These are phyloP conservation scores for Muraenolepis orangiensis DNA, from an alignment of 2,797 vertebrate species.

Conservation along the genomic window DNA sequence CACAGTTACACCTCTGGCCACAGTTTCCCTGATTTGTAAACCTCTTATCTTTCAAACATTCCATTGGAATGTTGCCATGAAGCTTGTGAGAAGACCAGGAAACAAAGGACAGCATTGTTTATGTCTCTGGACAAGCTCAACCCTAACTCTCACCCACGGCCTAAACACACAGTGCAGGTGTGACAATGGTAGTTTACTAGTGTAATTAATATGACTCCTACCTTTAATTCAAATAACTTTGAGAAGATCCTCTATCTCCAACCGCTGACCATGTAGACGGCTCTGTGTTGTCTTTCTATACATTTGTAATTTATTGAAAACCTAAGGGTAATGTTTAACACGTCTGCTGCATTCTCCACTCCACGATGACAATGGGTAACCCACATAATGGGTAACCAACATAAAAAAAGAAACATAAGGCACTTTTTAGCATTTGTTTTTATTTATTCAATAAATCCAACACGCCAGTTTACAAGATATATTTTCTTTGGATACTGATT, in stretches of 20 bases:
- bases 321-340: neutral
- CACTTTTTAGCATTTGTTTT: too few species aligned
- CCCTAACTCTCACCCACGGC: too few species aligned
- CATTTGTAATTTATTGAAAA: neutral
- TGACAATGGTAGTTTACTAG: neutral
- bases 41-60: neutral
- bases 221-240: neutral
- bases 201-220: neutral
- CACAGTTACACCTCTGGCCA: too few species aligned
- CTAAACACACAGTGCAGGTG: neutral
- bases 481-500: too few species aligned
- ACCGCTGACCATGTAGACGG: neutral
- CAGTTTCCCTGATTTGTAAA: neutral
- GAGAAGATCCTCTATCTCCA: neutral
- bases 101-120: neutral
- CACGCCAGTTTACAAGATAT: too few species aligned
- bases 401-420: too few species aligned
- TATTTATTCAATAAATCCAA: too few species aligned
- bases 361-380: too few species aligned
- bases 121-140: neutral
- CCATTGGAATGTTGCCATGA: neutral
- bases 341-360: too few species aligned
- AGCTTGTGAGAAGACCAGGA: neutral
- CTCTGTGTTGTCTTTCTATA: neutral
- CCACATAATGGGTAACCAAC: too few species aligned